phyloP scores from a whole-genome alignment of 2,797 vertebrate species.

The Fratercula arctica region DNA sequence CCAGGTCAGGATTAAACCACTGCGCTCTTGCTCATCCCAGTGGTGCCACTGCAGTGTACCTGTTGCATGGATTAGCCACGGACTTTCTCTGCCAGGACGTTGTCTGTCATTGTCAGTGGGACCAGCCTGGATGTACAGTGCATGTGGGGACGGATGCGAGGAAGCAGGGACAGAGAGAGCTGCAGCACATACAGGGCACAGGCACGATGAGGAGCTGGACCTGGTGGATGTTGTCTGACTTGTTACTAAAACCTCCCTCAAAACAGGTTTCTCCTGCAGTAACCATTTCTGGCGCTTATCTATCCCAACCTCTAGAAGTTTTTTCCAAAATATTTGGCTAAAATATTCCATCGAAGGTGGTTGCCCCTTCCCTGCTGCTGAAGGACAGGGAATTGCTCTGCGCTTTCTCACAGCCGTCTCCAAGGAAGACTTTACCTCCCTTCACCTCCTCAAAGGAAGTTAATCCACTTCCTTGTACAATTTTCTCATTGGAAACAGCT shows the following conservation, averaged over 20 bases:
- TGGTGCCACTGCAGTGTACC: background rate
- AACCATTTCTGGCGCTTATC: background rate
- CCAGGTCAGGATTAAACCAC: background rate
- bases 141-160: accelerated
- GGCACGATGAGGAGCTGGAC: background rate
- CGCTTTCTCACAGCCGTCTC: background rate
- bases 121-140: background rate
- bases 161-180: background rate
- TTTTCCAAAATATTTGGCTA: background rate
- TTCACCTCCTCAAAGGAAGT: background rate
- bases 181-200: background rate
- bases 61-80: background rate
- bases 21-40: background rate
- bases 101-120: background rate
- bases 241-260: background rate
- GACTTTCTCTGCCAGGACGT: background rate
- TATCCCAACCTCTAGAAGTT: background rate
- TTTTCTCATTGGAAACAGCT: background rate
- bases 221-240: background rate
- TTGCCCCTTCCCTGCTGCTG: background rate
- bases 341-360: background rate
- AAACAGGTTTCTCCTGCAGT: background rate
- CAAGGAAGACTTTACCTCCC: background rate
- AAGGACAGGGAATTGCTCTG: background rate
- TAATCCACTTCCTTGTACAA: background rate